Evolutionary conservation across 2,888 invertebrate genomes (phyloP).

Genomic region (Achlya flavicornis): DNA sequence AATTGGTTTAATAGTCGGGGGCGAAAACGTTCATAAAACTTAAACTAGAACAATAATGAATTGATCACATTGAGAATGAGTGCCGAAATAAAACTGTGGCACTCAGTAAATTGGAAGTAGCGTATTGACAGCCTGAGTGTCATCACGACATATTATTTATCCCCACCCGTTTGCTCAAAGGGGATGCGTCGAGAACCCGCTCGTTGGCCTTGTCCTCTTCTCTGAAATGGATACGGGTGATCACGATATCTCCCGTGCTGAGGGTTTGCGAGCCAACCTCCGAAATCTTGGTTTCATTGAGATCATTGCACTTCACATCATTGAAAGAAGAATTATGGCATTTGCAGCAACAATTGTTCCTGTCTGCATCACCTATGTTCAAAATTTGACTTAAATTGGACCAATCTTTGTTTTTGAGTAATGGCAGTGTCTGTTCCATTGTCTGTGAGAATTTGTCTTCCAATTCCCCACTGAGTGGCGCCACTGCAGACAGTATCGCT

Average conservation of each 20-base stretch:
- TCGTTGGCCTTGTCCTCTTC: slow-evolving; percentile 79
- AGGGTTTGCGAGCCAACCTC: slow-evolving; percentile 92
- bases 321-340: slow-evolving; percentile 80
- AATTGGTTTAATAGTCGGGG: slow-evolving; percentile 42
- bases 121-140: slow-evolving; percentile 48
- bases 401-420: slow-evolving; percentile 82
- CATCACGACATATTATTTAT: slow-evolving; percentile 78
- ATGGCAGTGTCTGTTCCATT: slow-evolving; percentile 80
- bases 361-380: slow-evolving; percentile 72
- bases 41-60: slow-evolving; percentile 60
- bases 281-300: slow-evolving; percentile 74
- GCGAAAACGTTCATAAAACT: slow-evolving; percentile 38
- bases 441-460: slow-evolving; percentile 80
- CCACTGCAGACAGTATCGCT: slow-evolving; percentile 92
- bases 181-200: slow-evolving; percentile 75
- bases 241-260: slow-evolving; percentile 96
- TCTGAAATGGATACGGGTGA: slow-evolving; percentile 89
- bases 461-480: slow-evolving; percentile 86
- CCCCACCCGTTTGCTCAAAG: slow-evolving; percentile 68
- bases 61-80: slow-evolving; percentile 70
- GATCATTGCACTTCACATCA: slow-evolving; percentile 70
- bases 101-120: slow-evolving; percentile 72
- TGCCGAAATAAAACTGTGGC: slow-evolving; percentile 71
- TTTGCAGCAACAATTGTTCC: slow-evolving; percentile 81
- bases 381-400: slow-evolving; percentile 79